These are phyloP conservation scores for Pyralis farinalis DNA, from an alignment of 2,888 invertebrate species.

Conservation along the genomic window DNA sequence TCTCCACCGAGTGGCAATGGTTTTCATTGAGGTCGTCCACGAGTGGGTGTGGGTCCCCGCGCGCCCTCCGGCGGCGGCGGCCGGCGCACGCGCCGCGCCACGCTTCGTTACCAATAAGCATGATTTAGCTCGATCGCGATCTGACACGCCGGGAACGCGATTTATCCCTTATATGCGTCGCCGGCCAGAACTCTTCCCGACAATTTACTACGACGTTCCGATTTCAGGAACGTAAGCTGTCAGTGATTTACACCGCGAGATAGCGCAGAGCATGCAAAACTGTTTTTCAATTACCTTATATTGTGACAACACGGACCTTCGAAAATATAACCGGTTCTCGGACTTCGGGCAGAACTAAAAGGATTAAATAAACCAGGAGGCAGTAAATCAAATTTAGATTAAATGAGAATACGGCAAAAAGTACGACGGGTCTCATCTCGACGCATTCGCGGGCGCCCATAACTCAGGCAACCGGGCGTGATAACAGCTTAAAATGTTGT, in stretches of 20 bases:
- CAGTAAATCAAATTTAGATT: slow-evolving; percentile 73
- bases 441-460: slow-evolving; percentile 27
- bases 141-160: slow-evolving; percentile 33
- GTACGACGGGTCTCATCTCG: slow-evolving; percentile 25
- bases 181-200: slow-evolving; percentile 14
- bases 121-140: slow-evolving; percentile 59
- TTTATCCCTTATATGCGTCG: slow-evolving; percentile 24
- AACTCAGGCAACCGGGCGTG: slow-evolving; percentile 49
- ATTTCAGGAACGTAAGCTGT: slow-evolving; percentile 21
- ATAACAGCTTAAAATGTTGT: slow-evolving; percentile 57
- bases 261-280: slow-evolving; percentile 19
- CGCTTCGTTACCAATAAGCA: slow-evolving; percentile 67
- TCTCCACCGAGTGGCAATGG: neutral
- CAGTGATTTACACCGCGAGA: slow-evolving; percentile 15
- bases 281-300: slow-evolving; percentile 46
- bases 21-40: neutral
- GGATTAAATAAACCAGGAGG: slow-evolving; percentile 52
- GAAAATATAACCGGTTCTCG: slow-evolving; percentile 29
- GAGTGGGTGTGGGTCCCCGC: neutral
- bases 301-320: slow-evolving; percentile 38
- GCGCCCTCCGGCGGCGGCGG: slow-evolving; percentile 6
- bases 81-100: slow-evolving; percentile 45
- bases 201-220: slow-evolving; percentile 28
- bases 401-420: slow-evolving; percentile 52
- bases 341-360: slow-evolving; percentile 38